phyloP scores from a whole-genome alignment of 1,140 invertebrate genomes.

The Lucilia sericata region DNA sequence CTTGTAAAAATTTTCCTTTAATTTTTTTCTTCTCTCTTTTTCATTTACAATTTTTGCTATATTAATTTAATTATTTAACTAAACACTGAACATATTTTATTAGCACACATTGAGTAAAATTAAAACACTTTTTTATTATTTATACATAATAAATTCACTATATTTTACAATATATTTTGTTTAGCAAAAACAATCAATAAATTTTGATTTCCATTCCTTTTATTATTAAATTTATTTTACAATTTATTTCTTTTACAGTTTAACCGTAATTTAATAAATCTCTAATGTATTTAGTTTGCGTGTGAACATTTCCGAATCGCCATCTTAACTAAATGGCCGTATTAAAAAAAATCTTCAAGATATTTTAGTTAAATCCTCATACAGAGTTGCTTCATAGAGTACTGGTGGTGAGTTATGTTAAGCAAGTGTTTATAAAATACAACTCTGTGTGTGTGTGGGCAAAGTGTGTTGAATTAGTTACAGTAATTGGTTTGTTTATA shows the following conservation, averaged over 20 bases:
- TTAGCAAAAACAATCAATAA: no score
- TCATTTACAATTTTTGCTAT: not conserved
- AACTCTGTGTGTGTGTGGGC: no score
- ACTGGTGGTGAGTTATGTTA: not conserved
- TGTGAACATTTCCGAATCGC: constrained; percentile 26
- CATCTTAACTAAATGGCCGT: constrained; percentile 24
- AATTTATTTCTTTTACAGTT: not conserved
- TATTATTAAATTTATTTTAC: not conserved
- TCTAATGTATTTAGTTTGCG: not conserved
- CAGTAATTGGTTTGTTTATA: no score
- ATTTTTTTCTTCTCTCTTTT: not conserved
- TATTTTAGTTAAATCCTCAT: not conserved
- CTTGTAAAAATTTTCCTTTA: constrained; percentile 4
- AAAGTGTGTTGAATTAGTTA: no score
- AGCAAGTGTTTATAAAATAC: no score
- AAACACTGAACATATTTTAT: not conserved
- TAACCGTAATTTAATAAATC: no score
- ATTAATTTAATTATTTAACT: not conserved
- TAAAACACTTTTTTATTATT: no score
- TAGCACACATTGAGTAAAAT: no score
- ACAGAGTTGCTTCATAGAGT: not conserved
- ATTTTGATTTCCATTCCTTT: no score
- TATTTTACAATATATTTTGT: no score
- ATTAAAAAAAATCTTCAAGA: constrained; percentile 19
- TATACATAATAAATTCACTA: no score